phyloP scores from a whole-genome alignment of 2,797 vertebrate species.

The Todus mexicanus region DNA sequence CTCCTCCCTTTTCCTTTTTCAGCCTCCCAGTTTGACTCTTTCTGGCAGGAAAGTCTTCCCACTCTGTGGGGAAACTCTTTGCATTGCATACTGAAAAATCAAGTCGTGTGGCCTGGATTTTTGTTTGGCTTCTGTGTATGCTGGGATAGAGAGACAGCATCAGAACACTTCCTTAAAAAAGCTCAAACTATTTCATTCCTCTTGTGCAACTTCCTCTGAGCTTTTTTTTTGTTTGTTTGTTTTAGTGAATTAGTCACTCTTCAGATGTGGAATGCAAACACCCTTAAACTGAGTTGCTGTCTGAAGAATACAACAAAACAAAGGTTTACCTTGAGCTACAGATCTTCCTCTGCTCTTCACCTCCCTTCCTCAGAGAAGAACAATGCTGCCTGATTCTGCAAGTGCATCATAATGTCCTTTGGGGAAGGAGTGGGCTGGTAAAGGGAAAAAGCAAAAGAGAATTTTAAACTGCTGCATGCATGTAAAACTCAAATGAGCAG shows the following conservation, averaged over 20 bases:
- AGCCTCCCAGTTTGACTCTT: neutral
- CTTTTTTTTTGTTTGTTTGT: neutral
- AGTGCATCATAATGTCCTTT: neutral
- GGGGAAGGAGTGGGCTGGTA: neutral
- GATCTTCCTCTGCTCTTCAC: neutral
- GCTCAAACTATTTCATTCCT: neutral
- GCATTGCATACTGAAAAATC: neutral
- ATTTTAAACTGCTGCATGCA: neutral
- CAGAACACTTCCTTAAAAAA: neutral
- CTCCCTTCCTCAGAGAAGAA: neutral
- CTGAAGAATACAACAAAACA: neutral
- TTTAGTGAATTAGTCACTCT: slow-evolving; percentile 4
- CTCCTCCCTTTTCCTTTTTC: neutral
- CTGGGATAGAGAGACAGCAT: neutral
- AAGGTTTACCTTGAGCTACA: neutral
- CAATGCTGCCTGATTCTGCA: neutral
- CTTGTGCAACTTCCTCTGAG: slow-evolving; percentile 42
- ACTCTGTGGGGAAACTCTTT: neutral
- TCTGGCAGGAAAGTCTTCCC: neutral
- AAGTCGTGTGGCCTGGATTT: neutral
- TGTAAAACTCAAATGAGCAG: neutral
- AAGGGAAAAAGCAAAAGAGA: neutral
- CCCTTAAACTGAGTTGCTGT: neutral
- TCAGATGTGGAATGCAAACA: slow-evolving; percentile 1
- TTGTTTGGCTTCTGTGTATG: neutral